Evolutionary conservation across 1,140 invertebrate genomes (phyloP).

Genomic region (Scaptomyza hsui): DNA sequence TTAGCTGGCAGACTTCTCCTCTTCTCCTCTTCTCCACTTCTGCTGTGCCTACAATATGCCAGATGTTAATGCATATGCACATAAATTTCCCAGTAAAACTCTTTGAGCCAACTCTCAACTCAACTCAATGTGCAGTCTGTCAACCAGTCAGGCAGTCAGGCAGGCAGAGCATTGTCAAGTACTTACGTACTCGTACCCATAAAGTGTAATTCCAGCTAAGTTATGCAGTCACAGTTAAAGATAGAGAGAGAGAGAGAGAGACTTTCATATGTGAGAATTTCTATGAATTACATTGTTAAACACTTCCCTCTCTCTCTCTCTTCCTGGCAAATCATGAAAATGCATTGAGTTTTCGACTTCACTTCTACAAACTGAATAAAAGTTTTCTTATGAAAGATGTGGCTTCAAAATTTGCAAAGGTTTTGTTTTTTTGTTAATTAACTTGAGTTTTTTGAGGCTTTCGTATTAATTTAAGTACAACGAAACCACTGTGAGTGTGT

Average conservation of each 20-base stretch:
- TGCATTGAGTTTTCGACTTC: background rate
- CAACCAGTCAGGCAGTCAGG: background rate
- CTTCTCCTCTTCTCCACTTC: background rate
- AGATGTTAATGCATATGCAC: slow-evolving; percentile 74
- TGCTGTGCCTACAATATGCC: slow-evolving; percentile 33
- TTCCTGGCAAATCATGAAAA: background rate
- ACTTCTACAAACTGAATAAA: background rate
- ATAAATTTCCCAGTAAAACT: slow-evolving; percentile 53
- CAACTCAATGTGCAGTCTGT: too few species aligned
- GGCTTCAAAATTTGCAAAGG: too few species aligned
- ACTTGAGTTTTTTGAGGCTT: too few species aligned
- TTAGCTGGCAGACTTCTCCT: slow-evolving; percentile 34
- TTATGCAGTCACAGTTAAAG: background rate
- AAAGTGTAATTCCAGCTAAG: slow-evolving; percentile 1
- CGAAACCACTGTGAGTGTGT: too few species aligned
- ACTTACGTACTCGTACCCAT: background rate
- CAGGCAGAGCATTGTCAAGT: slow-evolving; percentile 10
- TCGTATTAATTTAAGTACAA: too few species aligned
- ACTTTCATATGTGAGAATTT: background rate
- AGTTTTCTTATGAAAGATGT: too few species aligned
- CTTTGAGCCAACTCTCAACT: slow-evolving; percentile 8
- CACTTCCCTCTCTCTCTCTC: background rate
- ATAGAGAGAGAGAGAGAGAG: background rate
- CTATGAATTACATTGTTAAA: slow-evolving; percentile 25
- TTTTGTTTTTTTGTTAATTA: too few species aligned